Conservation (phyloP, 2,797 vertebrate species). For the Fundulus diaphanus region DNA sequence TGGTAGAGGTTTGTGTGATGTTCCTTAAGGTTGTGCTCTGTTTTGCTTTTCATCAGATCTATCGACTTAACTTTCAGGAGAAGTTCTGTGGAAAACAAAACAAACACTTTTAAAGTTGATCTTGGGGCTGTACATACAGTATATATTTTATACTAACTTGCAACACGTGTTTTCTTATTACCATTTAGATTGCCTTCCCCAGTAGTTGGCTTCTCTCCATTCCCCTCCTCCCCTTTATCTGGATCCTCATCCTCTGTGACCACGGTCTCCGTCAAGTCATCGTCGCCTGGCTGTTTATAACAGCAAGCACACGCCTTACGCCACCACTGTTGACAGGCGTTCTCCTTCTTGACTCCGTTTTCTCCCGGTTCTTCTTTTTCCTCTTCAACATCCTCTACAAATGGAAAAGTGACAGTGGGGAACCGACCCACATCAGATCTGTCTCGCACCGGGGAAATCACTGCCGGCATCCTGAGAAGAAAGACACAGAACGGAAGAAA, state of each 20-base stretch:
- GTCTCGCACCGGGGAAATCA: constrained; percentile 49
- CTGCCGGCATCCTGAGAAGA: constrained; percentile 69
- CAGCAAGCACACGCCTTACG: constrained; percentile 64
- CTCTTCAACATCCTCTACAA: constrained; percentile 39
- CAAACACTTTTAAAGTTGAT: not conserved
- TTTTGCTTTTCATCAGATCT: constrained; percentile 81
- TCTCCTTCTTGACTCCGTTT: constrained; percentile 6
- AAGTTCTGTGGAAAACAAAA: constrained; percentile 72
- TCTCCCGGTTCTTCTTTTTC: constrained; percentile 38
- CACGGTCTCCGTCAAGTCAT: constrained; percentile 42
- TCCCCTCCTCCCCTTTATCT: not conserved
- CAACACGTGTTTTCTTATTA: constrained; percentile 30
- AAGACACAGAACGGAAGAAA: constrained; percentile 7
- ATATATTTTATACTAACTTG: not conserved
- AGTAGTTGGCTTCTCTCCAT: constrained; percentile 30
- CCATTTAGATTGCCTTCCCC: constrained; percentile 43
- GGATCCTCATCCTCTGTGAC: constrained; percentile 19
- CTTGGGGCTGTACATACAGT: too few relatives aligned
- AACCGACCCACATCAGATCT: constrained; percentile 74
- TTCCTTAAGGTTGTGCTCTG: constrained; percentile 73
- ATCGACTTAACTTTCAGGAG: constrained; percentile 81
- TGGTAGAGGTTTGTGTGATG: constrained; percentile 87
- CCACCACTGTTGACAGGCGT: constrained; percentile 62
- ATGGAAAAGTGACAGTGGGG: constrained; percentile 60
- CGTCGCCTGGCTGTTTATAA: constrained; percentile 8